Evolutionary conservation across 2,888 invertebrate genomes (phyloP).

Genomic region (Apodemia zela): DNA sequence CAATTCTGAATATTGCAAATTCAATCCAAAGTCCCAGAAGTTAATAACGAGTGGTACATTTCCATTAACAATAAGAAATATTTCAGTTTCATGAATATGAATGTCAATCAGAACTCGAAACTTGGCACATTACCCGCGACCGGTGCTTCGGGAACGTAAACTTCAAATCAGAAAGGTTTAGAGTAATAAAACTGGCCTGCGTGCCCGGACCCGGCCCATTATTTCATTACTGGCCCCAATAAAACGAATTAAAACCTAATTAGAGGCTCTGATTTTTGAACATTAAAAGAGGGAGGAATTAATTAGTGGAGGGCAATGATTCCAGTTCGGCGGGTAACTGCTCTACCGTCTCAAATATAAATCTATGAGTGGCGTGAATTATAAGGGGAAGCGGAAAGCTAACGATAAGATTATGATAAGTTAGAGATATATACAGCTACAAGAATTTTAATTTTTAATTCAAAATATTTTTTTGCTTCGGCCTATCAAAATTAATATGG

Average conservation of each 20-base stretch:
- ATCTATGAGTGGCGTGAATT: conserved; percentile 37
- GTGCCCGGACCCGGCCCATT: conserved; percentile 48
- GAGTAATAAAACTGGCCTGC: conserved; percentile 44
- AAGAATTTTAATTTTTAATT: no score
- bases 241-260: conserved; percentile 80
- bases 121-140: conserved; percentile 30
- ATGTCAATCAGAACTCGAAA: conserved; percentile 26
- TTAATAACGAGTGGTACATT: conserved; percentile 12
- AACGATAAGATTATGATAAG: no score
- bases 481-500: no score
- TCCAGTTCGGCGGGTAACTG: conserved; percentile 71
- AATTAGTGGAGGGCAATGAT: conserved; percentile 76
- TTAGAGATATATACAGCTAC: no score
- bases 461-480: no score
- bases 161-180: conserved; percentile 43
- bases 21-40: conserved; percentile 1
- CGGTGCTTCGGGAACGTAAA: conserved; percentile 31
- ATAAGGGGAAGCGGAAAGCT: conserved; percentile 2
- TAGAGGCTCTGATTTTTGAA: conserved; percentile 77
- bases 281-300: conserved; percentile 77
- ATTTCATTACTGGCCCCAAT: conserved; percentile 71
- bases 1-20: neutral
- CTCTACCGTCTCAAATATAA: conserved; percentile 57
- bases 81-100: conserved; percentile 24
- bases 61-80: conserved; percentile 19